Evolutionary conservation across 1,140 invertebrate species (phyloP).

Genomic region (Drosophila littoralis): DNA sequence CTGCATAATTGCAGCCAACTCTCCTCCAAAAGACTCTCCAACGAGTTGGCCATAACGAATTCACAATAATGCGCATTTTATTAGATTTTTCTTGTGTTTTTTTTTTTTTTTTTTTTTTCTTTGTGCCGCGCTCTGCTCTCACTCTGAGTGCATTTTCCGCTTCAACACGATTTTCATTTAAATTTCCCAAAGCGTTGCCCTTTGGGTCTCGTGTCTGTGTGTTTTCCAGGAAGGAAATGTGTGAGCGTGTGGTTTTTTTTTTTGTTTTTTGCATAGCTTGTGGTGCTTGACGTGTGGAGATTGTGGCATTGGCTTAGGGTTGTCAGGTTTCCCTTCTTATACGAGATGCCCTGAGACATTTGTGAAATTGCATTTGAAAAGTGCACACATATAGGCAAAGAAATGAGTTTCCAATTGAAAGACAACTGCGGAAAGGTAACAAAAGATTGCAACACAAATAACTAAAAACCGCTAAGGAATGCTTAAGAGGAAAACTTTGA

Average conservation of each 20-base stretch:
- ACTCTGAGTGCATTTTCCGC: slow-evolving; percentile 74
- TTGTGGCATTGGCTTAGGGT: slow-evolving; percentile 53
- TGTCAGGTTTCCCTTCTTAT: slow-evolving; percentile 45
- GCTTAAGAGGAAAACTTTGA: not conserved
- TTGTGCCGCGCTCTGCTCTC: slow-evolving; percentile 19
- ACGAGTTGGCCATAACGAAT: slow-evolving; percentile 66
- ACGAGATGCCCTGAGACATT: slow-evolving; percentile 33
- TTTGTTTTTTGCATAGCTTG: slow-evolving; percentile 37
- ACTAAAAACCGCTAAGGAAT: not conserved
- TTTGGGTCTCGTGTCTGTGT: slow-evolving; percentile 45
- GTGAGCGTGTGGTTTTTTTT: not conserved
- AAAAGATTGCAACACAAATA: slow-evolving; percentile 3
- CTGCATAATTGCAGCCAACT: slow-evolving; percentile 54
- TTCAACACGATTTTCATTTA: slow-evolving; percentile 77
- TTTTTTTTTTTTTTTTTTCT: not conserved
- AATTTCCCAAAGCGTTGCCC: slow-evolving; percentile 71
- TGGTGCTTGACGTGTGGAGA: slow-evolving; percentile 55
- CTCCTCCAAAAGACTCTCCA: slow-evolving; percentile 11
- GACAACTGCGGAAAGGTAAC: not conserved
- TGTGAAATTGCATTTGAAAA: slow-evolving; percentile 31
- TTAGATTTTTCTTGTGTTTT: slow-evolving; percentile 48
- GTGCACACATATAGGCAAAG: slow-evolving; percentile 7
- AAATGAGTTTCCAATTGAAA: not conserved
- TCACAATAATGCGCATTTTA: slow-evolving; percentile 77
- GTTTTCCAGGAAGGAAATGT: slow-evolving; percentile 59